phyloP scores from a whole-genome alignment of 2,113 vertebrate species.

The Lipophrys pholis region DNA sequence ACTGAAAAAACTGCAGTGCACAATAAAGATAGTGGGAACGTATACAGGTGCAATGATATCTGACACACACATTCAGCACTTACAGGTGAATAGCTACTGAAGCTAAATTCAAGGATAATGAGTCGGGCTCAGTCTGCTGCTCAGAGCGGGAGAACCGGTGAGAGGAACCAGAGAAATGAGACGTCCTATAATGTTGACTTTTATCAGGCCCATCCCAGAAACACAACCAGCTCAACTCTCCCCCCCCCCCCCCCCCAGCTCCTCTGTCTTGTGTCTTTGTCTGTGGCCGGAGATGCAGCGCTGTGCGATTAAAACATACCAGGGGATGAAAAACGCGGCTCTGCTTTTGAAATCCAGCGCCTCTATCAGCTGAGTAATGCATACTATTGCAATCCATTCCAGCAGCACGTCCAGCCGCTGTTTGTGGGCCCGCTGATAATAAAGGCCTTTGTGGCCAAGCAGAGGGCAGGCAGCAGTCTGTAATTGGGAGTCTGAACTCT shows the following conservation, averaged over 20 bases:
- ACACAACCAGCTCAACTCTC: slow-evolving; percentile 55
- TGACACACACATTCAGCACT: slow-evolving; percentile 18
- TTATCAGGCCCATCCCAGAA: slow-evolving; percentile 74
- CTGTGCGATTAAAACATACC: slow-evolving; percentile 80
- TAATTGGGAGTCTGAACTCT: slow-evolving; percentile 78
- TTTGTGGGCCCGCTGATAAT: slow-evolving; percentile 78
- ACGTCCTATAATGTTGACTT: slow-evolving; percentile 71
- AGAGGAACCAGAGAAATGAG: slow-evolving; percentile 67
- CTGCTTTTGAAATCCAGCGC: slow-evolving; percentile 67
- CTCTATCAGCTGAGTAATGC: slow-evolving; percentile 74
- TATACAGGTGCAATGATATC: slow-evolving; percentile 16
- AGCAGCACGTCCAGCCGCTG: slow-evolving; percentile 57
- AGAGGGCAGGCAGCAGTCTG: slow-evolving; percentile 63
- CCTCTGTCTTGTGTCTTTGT: slow-evolving; percentile 52
- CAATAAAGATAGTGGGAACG: slow-evolving; percentile 22
- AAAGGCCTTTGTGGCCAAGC: slow-evolving; percentile 77
- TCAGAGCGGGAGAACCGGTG: slow-evolving; percentile 46
- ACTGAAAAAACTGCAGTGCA: slow-evolving; percentile 9
- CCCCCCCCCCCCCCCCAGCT: slow-evolving; percentile 10
- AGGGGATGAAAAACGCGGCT: slow-evolving; percentile 72
- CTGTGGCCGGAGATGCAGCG: slow-evolving; percentile 53
- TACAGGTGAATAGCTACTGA: slow-evolving; percentile 57
- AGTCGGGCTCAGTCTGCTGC: slow-evolving; percentile 40
- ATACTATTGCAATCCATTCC: slow-evolving; percentile 70
- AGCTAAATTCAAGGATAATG: slow-evolving; percentile 68